phyloP scores from a whole-genome alignment of 2,113 vertebrate genomes.

The Lucifuga dentata region DNA sequence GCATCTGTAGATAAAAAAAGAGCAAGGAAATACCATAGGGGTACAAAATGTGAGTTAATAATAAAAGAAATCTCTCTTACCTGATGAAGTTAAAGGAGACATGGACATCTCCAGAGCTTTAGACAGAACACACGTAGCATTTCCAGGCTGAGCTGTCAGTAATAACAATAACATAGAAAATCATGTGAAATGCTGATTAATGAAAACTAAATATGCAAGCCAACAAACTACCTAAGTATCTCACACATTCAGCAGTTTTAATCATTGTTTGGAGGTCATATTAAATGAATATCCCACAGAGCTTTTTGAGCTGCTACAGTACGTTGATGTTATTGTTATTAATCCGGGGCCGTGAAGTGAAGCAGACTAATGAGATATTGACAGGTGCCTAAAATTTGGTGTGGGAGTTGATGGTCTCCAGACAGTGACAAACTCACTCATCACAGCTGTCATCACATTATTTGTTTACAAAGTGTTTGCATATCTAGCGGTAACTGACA shows the following conservation, averaged over 20 bases:
- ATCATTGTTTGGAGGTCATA: neutral
- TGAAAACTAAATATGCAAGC: no score
- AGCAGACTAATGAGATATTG: conserved; percentile 12
- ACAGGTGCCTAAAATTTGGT: conserved; percentile 47
- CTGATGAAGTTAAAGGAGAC: no score
- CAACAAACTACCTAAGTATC: no score
- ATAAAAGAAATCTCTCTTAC: no score
- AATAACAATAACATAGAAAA: no score
- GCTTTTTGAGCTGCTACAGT: conserved; percentile 16
- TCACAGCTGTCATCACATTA: conserved; percentile 30
- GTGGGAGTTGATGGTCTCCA: conserved; percentile 53
- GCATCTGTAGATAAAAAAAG: neutral
- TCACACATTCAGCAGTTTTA: conserved; percentile 26
- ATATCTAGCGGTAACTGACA: conserved; percentile 26
- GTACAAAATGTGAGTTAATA: no score
- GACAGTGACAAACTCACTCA: conserved; percentile 40
- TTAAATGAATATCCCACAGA: conserved; percentile 20
- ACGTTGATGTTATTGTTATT: conserved; percentile 51
- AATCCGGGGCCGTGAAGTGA: conserved; percentile 25
- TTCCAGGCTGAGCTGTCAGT: no score
- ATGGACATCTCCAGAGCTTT: no score
- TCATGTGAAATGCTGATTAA: conserved; percentile 4
- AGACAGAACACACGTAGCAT: conserved; percentile 5
- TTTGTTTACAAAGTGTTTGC: conserved; percentile 35
- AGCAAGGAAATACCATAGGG: neutral